These are phyloP conservation scores for Turnix velox DNA, from an alignment of 2,113 vertebrate species.

Conservation along the genomic window DNA sequence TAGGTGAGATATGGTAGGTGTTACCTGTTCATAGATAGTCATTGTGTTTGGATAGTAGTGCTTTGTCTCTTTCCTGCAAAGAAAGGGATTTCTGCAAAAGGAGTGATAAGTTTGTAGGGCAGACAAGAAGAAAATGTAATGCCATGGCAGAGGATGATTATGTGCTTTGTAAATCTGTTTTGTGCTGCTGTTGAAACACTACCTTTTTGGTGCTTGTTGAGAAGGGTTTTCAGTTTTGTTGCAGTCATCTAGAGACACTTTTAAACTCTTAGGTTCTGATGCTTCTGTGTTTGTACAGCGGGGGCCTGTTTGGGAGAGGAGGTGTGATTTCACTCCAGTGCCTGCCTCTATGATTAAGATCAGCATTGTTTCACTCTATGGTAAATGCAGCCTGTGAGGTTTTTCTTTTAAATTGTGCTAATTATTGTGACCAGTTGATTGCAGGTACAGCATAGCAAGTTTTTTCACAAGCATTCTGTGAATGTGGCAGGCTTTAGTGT, in stretches of 20 bases:
- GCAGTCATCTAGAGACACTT: fast-evolving
- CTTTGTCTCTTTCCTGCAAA: neutral
- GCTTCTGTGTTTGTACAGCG: neutral
- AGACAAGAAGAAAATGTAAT: neutral
- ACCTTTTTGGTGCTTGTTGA: neutral
- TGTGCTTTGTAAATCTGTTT: neutral
- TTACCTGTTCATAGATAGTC: neutral
- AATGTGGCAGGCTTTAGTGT: neutral
- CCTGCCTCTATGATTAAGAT: neutral
- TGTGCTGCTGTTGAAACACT: neutral
- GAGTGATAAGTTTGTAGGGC: neutral
- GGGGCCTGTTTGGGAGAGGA: neutral
- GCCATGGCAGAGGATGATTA: fast-evolving
- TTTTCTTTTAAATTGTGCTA: neutral
- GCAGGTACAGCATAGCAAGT: neutral
- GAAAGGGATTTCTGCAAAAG: neutral
- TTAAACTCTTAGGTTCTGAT: neutral
- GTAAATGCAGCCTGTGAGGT: neutral
- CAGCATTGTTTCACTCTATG: neutral
- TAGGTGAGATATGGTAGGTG: neutral
- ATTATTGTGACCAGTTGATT: neutral
- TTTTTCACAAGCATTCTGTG: neutral
- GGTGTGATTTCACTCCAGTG: neutral
- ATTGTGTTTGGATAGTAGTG: fast-evolving
- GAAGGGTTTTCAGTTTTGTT: neutral